A percentile compares a stretch with the other conserved stretches of the same genome.
These are phyloP conservation scores for Eubucco bourcierii DNA, from an alignment of 2,113 vertebrate genomes.

Conservation along the genomic window DNA sequence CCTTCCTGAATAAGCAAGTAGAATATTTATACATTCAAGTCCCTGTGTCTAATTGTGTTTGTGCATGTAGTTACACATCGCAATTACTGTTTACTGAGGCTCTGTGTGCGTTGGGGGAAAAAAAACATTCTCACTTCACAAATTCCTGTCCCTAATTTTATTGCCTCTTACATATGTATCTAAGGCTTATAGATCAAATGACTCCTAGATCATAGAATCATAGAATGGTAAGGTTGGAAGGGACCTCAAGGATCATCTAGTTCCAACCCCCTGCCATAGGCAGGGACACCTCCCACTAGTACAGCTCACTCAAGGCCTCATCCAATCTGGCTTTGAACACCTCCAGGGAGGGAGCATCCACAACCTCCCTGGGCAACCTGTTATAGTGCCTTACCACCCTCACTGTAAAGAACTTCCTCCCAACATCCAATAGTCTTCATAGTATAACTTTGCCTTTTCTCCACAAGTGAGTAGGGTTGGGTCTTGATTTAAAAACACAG, in stretches of 20 bases:
- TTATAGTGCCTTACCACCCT: too few relatives aligned
- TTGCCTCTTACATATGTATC: not conserved
- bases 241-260: too few relatives aligned
- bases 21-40: slow-evolving; percentile 16
- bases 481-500: not conserved
- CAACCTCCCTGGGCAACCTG: too few relatives aligned
- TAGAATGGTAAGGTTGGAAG: too few relatives aligned
- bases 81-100: slow-evolving; percentile 17
- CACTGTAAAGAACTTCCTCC: too few relatives aligned
- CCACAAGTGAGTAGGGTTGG: not conserved
- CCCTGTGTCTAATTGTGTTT: slow-evolving; percentile 46
- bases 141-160: not conserved
- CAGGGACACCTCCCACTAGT: too few relatives aligned
- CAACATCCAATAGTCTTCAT: too few relatives aligned
- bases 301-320: too few relatives aligned
- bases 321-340: too few relatives aligned
- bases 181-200: not conserved
- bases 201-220: too few relatives aligned
- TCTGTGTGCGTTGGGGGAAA: not conserved
- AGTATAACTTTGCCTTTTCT: not conserved
- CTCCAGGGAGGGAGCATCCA: too few relatives aligned
- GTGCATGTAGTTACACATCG: slow-evolving; percentile 4
- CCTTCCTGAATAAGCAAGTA: slow-evolving; percentile 19
- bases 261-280: too few relatives aligned
- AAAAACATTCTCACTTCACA: not conserved